A percentile compares a stretch with the other conserved stretches of the same genome.
Evolutionary conservation across 2,888 invertebrate genomes (phyloP).

Genomic region (Clanis bilineata): DNA sequence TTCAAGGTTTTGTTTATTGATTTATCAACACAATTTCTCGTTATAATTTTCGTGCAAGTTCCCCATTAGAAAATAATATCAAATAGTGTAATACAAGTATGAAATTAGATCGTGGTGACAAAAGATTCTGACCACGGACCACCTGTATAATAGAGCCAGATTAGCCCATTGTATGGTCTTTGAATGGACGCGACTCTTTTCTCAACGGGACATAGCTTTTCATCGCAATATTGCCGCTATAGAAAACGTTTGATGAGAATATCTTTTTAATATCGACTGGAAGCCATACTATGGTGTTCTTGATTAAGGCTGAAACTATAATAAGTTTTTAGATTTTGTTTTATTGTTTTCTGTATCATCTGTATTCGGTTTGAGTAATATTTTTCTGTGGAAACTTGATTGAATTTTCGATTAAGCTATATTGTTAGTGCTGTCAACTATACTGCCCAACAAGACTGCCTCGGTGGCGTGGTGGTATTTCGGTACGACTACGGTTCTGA

Average conservation of each 20-base stretch:
- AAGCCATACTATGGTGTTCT: background rate
- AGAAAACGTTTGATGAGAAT: constrained; percentile 3
- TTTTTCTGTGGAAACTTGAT: too few relatives aligned
- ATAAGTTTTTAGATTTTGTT: too few relatives aligned
- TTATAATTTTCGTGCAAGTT: too few relatives aligned
- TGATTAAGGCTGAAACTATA: background rate
- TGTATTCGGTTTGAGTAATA: too few relatives aligned
- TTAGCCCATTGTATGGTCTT: constrained; percentile 29
- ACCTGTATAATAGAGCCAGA: constrained; percentile 14
- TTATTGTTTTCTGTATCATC: too few relatives aligned
- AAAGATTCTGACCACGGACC: constrained; percentile 6
- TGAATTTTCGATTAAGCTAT: too few relatives aligned
- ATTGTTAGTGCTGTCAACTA: too few relatives aligned
- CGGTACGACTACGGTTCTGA: too few relatives aligned
- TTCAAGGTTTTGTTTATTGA: too few relatives aligned
- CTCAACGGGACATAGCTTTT: constrained; percentile 27
- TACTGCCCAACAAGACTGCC: too few relatives aligned
- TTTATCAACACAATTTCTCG: too few relatives aligned
- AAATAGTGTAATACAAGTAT: background rate
- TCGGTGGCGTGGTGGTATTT: too few relatives aligned
- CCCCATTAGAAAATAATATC: background rate
- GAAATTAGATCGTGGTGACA: constrained; percentile 1
- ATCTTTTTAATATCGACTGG: background rate
- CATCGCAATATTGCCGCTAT: background rate
- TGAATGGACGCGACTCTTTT: constrained; percentile 43